These are phyloP conservation scores for Sclerodermus sp. DNA, from an alignment of 2,888 invertebrate species.

Conservation along the genomic window DNA sequence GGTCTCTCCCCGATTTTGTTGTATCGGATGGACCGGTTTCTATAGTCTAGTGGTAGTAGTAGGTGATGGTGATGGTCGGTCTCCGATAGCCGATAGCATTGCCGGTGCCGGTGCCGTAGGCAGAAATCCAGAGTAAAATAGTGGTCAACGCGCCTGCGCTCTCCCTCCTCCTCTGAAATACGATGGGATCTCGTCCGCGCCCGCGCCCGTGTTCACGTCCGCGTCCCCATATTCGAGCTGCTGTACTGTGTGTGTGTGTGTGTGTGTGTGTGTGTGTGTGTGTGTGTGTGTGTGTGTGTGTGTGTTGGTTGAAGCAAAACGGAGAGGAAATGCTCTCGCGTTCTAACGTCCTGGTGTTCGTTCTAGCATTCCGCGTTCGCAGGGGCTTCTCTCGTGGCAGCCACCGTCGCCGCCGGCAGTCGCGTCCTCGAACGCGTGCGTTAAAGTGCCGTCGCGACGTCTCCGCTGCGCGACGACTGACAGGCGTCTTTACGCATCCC, in stretches of 20 bases:
- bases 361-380: no score
- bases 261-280: no score
- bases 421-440: conserved; percentile 25
- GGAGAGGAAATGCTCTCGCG: neutral
- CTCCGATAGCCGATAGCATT: no score
- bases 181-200: neutral
- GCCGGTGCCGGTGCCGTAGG: no score
- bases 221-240: no score
- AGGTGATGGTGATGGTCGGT: neutral
- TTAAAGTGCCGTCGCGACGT: conserved; percentile 38
- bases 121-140: conserved; percentile 37
- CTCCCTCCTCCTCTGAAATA: neutral
- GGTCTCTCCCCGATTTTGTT: no score
- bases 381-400: conserved; percentile 22
- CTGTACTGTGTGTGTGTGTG: no score
- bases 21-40: conserved; percentile 15
- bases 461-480: conserved; percentile 26
- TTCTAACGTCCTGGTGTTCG: no score
- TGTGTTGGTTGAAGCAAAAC: neutral
- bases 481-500: no score
- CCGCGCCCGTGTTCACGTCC: neutral
- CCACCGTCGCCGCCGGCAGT: conserved; percentile 17
- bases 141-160: conserved; percentile 34
- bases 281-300: no score
- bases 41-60: neutral